phyloP scores from a whole-genome alignment of 2,888 invertebrate species.

The Panorpa germanica region DNA sequence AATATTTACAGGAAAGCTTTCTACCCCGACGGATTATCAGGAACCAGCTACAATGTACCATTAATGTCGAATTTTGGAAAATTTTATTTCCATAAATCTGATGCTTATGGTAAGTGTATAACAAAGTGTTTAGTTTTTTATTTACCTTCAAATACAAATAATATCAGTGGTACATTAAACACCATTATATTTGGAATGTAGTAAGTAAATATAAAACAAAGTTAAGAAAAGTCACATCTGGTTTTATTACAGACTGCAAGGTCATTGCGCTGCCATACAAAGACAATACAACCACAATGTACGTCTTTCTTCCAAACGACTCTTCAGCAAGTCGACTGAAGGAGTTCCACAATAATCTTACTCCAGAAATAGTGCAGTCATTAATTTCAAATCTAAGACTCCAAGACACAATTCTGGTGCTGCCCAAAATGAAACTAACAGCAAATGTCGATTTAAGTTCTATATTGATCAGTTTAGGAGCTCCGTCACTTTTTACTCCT shows the following conservation, averaged over 20 bases:
- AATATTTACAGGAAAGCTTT: slow-evolving; percentile 26
- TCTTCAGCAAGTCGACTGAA: slow-evolving; percentile 25
- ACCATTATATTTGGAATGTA: too few relatives aligned
- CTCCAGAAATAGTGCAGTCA: slow-evolving; percentile 24
- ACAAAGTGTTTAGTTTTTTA: not conserved
- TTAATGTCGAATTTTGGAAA: slow-evolving; percentile 44
- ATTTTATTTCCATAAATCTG: slow-evolving; percentile 31
- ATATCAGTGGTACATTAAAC: too few relatives aligned
- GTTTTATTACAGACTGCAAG: slow-evolving; percentile 24
- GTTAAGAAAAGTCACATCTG: slow-evolving; percentile 2
- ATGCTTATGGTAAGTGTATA: too few relatives aligned
- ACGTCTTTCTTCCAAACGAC: slow-evolving; percentile 37
- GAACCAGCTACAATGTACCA: too few relatives aligned
- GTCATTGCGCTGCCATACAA: slow-evolving; percentile 48
- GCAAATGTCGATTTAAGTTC: too few relatives aligned
- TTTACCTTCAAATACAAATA: too few relatives aligned
- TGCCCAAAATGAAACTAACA: too few relatives aligned
- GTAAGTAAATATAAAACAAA: too few relatives aligned
- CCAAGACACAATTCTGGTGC: slow-evolving; percentile 26
- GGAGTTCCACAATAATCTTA: slow-evolving; percentile 25
- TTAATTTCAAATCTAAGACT: too few relatives aligned
- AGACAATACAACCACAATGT: slow-evolving; percentile 39
- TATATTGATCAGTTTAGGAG: too few relatives aligned
- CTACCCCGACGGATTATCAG: slow-evolving; percentile 28
- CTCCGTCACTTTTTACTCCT: too few relatives aligned